Evolutionary conservation across 2,113 vertebrate species (phyloP), one percentile per base, ranked within the genome.

Genomic region (Heterocephalus glaber): DNA sequence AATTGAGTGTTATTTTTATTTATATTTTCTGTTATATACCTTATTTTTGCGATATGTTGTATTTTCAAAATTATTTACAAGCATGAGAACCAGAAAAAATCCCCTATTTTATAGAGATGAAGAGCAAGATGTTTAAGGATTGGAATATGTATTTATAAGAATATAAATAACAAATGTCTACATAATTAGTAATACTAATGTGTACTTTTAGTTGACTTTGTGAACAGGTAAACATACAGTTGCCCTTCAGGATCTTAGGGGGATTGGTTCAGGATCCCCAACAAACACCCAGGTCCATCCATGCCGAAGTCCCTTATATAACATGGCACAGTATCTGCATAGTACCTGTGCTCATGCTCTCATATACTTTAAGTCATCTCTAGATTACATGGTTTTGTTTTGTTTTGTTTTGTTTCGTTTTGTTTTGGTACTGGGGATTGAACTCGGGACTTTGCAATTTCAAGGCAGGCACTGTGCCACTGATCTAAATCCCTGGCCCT

Each of bases 21-120:
- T 93, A 88, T 3, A 80, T 72, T 87, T 74, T 56, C 3, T 52
- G 92, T 30, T 80, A 52, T 35, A 44, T 86, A 28, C 65, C 5
- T 94, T 65, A 49, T 63, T 93, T 65, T 93, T n/a, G 79, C 74
- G 66, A 77, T 70, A 87, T 68, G 12, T n/a, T 65, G 85, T 68
- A 68, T 89, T 95, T 89, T 94, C 22, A 61, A 72, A 92, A 81
- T 63, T 68, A 95, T 54, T 38, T 70, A 66, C 14, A 68, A 79
- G 6, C 47, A 68, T 81, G 41, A 76, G 17, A 93, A 76, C 54
- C 76, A 94, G 33, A 49, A 63, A 63, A 44, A 58, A n/a, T 9
- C 1, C 1, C n/a, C n/a, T 74, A 56, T 65, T 74, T 74, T n/a
- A 7, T 84, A 89, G 76, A 80, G 3, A 35, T 82, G 8, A 79